phyloP scores from a whole-genome alignment of 2,888 invertebrate genomes.

The Lasioglossum oenotherae region DNA sequence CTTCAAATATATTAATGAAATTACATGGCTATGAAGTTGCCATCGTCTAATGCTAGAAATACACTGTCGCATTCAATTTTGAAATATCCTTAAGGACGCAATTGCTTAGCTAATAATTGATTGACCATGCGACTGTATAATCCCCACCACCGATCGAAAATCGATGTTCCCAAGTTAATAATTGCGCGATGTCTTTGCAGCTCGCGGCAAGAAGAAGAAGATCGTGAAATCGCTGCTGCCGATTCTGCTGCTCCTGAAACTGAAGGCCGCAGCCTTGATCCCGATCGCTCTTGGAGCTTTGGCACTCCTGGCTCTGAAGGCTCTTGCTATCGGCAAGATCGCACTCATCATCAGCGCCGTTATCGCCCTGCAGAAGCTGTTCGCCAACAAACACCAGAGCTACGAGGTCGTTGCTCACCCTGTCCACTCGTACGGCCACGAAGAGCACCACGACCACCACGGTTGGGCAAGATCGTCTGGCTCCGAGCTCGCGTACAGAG shows the following conservation, averaged over 20 bases:
- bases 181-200: conserved; percentile 62
- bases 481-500: conserved; percentile 90
- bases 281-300: conserved; percentile 91
- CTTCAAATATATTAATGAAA: not conserved
- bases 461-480: conserved; percentile 89
- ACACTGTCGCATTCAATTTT: not conserved
- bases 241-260: conserved; percentile 90
- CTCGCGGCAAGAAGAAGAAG: conserved; percentile 92
- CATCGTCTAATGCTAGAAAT: not conserved
- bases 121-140: too few relatives aligned
- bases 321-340: conserved; percentile 92
- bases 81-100: too few relatives aligned
- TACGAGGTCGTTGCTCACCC: conserved; percentile 88
- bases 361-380: conserved; percentile 92
- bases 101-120: too few relatives aligned
- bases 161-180: not conserved
- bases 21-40: not conserved
- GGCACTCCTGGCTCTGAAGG: conserved; percentile 93
- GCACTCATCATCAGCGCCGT: conserved; percentile 91
- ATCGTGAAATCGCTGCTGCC: conserved; percentile 91
- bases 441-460: conserved; percentile 87
- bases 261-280: conserved; percentile 92
- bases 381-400: conserved; percentile 89
- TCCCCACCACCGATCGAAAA: not conserved
- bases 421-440: conserved; percentile 77